These are phyloP conservation scores for Emydocephalus ijimae DNA, from an alignment of 2,113 vertebrate genomes.

Conservation along the genomic window DNA sequence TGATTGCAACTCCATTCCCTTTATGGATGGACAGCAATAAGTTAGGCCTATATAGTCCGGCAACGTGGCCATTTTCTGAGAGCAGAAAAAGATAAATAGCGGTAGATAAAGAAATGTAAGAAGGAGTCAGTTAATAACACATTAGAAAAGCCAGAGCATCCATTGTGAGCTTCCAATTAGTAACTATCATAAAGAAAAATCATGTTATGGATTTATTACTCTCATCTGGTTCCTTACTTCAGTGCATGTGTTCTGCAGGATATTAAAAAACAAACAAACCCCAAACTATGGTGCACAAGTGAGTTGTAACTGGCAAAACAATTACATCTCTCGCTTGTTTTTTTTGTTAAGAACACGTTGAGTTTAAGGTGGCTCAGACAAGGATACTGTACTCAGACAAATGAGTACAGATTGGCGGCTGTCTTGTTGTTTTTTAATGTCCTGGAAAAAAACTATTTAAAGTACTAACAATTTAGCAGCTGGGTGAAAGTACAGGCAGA, in stretches of 20 bases:
- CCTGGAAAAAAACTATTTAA: conserved; percentile 33
- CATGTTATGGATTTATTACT: conserved; percentile 60
- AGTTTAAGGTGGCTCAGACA: conserved; percentile 56
- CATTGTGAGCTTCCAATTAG: conserved; percentile 43
- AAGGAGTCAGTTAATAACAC: conserved; percentile 44
- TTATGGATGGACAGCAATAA: conserved; percentile 52
- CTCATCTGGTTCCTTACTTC: conserved; percentile 65
- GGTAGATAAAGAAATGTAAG: conserved; percentile 33
- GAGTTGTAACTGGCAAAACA: conserved; percentile 70
- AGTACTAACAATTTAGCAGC: conserved; percentile 45
- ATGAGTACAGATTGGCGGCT: conserved; percentile 47
- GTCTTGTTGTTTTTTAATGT: conserved; percentile 45
- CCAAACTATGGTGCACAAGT: conserved; percentile 67
- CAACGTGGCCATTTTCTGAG: conserved; percentile 35
- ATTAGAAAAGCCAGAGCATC: conserved; percentile 47
- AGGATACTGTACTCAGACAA: conserved; percentile 62
- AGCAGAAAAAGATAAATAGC: conserved; percentile 19
- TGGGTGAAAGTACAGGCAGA: conserved; percentile 5
- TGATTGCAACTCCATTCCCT: conserved; percentile 48
- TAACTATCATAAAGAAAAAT: conserved; percentile 63
- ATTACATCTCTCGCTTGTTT: conserved; percentile 64
- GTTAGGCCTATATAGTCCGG: conserved; percentile 36
- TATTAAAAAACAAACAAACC: conserved; percentile 63
- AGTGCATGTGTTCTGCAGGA: conserved; percentile 69
- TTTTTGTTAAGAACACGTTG: conserved; percentile 65